Evolutionary conservation across 2,113 vertebrate species (phyloP).

Genomic region (Atlantisia rogersi): DNA sequence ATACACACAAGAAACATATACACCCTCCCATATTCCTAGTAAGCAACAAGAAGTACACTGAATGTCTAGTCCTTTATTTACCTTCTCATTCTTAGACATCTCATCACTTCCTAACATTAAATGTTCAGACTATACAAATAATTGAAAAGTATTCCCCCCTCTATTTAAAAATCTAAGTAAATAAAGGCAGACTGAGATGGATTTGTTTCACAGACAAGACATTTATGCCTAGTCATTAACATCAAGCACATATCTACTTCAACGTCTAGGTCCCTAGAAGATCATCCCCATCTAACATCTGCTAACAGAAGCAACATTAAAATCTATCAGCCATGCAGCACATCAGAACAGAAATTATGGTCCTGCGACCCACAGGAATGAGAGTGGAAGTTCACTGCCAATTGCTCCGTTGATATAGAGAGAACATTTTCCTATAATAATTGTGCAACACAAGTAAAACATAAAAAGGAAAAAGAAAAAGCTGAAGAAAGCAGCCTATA

Average conservation of each 20-base stretch:
- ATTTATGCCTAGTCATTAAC: neutral
- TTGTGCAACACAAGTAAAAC: neutral
- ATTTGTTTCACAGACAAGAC: neutral
- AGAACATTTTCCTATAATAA: neutral
- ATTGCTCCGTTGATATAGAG: neutral
- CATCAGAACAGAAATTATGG: neutral
- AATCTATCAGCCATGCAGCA: neutral
- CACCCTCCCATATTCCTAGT: neutral
- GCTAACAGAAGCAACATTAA: constrained; percentile 4
- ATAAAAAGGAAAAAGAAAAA: neutral
- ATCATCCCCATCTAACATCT: neutral
- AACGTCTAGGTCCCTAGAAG: neutral
- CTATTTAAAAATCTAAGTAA: neutral
- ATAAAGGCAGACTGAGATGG: neutral
- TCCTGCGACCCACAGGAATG: neutral
- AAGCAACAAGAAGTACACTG: neutral
- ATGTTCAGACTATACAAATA: neutral
- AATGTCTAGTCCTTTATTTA: neutral
- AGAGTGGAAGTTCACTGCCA: neutral
- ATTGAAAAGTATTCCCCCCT: neutral
- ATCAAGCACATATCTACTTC: neutral
- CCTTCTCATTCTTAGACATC: neutral
- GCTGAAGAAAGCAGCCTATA: neutral
- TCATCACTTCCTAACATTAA: neutral
- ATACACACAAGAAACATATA: neutral